Evolutionary conservation across 2,888 invertebrate species (phyloP).

Genomic region (Mesoligia furuncula): DNA sequence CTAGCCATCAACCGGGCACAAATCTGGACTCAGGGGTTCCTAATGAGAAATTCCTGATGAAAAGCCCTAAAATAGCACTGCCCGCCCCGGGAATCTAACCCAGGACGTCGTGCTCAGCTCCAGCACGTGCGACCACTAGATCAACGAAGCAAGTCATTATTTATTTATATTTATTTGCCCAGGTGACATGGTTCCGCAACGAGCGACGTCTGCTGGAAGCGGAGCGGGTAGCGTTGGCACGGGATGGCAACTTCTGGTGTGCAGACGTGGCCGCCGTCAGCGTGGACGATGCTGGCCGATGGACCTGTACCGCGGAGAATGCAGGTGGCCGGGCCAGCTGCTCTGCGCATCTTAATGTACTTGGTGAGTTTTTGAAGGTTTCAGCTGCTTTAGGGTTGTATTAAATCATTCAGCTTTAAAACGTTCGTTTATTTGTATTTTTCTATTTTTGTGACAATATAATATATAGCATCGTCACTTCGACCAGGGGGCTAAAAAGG

Average conservation of each 20-base stretch:
- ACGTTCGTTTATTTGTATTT: neutral
- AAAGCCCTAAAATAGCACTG: neutral
- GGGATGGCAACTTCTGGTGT: slow-evolving; percentile 96
- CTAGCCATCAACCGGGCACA: neutral
- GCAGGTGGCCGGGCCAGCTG: slow-evolving; percentile 93
- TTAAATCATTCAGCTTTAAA: neutral
- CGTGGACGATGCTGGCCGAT: slow-evolving; percentile 95
- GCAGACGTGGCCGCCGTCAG: slow-evolving; percentile 95
- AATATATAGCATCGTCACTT: neutral
- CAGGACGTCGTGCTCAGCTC: neutral
- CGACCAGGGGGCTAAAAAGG: neutral
- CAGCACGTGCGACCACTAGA: neutral
- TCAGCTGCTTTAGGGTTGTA: too few species aligned
- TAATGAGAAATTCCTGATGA: neutral
- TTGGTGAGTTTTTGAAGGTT: slow-evolving; percentile 87
- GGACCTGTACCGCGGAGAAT: slow-evolving; percentile 96
- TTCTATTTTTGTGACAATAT: neutral
- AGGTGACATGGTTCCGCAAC: slow-evolving; percentile 97
- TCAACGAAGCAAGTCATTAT: neutral
- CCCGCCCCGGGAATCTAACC: neutral
- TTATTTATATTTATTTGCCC: neutral
- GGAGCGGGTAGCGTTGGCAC: slow-evolving; percentile 94
- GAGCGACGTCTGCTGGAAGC: slow-evolving; percentile 94
- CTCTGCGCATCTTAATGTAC: slow-evolving; percentile 94
- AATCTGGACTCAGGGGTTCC: neutral